Conservation (phyloP, 2,888 invertebrate genomes). For the Brachyopa scutellaris region DNA sequence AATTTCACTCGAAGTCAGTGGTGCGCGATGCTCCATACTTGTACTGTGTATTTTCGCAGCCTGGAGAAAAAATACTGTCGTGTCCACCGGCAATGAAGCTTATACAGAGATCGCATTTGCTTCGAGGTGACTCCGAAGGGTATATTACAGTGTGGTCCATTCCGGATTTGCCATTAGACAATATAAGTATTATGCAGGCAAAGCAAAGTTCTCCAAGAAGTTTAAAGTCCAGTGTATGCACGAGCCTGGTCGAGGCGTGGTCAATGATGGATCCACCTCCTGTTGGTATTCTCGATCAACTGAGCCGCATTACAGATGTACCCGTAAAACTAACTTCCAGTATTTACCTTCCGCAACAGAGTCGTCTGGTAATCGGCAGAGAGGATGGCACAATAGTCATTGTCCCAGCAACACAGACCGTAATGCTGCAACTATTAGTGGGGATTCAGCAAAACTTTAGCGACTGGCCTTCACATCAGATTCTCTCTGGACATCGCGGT, state of each 20-base stretch:
- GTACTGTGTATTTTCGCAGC: conserved; percentile 89
- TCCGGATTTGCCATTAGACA: conserved; percentile 87
- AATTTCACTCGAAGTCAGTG: conserved; percentile 93
- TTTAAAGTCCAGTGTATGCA: conserved; percentile 89
- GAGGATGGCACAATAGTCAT: conserved; percentile 98
- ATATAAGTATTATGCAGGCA: conserved; percentile 81
- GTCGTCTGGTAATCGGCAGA: conserved; percentile 95
- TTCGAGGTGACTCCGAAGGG: conserved; percentile 96
- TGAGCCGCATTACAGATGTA: conserved; percentile 88
- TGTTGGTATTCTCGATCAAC: conserved; percentile 94
- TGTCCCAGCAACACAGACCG: conserved; percentile 96
- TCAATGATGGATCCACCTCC: conserved; percentile 92
- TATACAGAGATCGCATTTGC: conserved; percentile 85
- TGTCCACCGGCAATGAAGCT: conserved; percentile 96
- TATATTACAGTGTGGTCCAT: conserved; percentile 94
- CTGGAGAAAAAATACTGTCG: conserved; percentile 91
- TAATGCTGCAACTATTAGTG: conserved; percentile 94
- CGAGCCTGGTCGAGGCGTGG: conserved; percentile 94
- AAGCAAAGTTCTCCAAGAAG: conserved; percentile 82
- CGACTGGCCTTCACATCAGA: conserved; percentile 96
- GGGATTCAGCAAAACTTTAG: conserved; percentile 88
- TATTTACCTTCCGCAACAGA: conserved; percentile 96
- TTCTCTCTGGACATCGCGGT: conserved; percentile 94
- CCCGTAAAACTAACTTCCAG: conserved; percentile 94
- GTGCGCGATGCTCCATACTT: conserved; percentile 91